These are phyloP conservation scores for Orthonevra nobilis DNA, from an alignment of 2,888 invertebrate species.

Conservation along the genomic window DNA sequence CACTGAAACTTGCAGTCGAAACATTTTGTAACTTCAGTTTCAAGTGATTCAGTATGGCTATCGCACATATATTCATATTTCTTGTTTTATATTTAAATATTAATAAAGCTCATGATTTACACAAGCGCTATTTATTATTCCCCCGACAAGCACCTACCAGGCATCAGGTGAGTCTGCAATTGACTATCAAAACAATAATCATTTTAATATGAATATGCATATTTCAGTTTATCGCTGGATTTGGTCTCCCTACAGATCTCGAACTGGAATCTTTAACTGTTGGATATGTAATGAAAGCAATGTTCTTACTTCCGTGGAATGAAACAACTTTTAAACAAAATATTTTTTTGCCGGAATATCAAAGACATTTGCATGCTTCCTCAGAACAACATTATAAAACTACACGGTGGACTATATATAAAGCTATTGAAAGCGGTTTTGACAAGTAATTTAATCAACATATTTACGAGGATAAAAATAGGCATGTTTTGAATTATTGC, in stretches of 20 bases:
- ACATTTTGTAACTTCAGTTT: conserved; percentile 7
- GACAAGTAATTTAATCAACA: conserved; percentile 26
- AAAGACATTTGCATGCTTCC: conserved; percentile 33
- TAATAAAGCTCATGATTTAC: conserved; percentile 27
- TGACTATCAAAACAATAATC: too few species aligned
- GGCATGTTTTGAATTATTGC: too few species aligned
- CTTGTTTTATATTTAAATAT: not conserved
- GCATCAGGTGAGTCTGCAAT: conserved; percentile 75
- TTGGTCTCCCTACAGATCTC: conserved; percentile 77
- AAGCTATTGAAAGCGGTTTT: conserved; percentile 34
- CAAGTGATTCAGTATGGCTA: not conserved
- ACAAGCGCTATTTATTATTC: conserved; percentile 75
- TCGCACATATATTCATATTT: conserved; percentile 13
- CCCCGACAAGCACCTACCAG: conserved; percentile 76
- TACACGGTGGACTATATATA: conserved; percentile 50
- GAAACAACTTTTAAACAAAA: conserved; percentile 75
- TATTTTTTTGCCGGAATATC: conserved; percentile 76
- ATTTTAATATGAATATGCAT: too few species aligned
- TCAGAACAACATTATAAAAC: conserved; percentile 28
- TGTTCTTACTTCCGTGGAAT: conserved; percentile 74
- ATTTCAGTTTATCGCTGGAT: conserved; percentile 76
- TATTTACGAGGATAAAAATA: too few species aligned
- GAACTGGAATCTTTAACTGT: conserved; percentile 75
- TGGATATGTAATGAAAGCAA: conserved; percentile 76
- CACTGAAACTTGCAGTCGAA: not conserved